phyloP scores from a whole-genome alignment of 2,797 vertebrate species.

The Trematomus bernacchii region DNA sequence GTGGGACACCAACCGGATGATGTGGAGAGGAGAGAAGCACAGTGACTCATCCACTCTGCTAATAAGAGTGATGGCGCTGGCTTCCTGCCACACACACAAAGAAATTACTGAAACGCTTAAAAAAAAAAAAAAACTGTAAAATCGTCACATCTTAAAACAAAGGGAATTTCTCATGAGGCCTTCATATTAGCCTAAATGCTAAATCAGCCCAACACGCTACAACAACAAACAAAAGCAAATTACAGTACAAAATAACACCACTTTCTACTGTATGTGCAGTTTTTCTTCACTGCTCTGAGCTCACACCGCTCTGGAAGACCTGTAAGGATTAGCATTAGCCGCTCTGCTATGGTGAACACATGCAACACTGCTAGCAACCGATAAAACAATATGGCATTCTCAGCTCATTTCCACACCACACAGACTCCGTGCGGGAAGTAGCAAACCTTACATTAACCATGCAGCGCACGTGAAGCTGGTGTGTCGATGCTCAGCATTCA shows the following conservation, averaged over 20 bases:
- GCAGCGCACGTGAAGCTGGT: constrained; percentile 33
- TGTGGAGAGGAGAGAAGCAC: constrained; percentile 28
- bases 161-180: constrained; percentile 28
- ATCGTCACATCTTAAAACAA: constrained; percentile 23
- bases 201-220: constrained; percentile 38
- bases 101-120: constrained; percentile 16
- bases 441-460: constrained; percentile 45
- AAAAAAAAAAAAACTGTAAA: constrained; percentile 26
- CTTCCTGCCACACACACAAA: constrained; percentile 30
- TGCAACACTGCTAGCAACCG: constrained; percentile 68
- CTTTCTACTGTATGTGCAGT: constrained; percentile 4
- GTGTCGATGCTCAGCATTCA: constrained; percentile 32
- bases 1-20: constrained; percentile 43
- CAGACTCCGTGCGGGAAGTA: constrained; percentile 1
- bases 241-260: constrained; percentile 31
- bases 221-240: constrained; percentile 32
- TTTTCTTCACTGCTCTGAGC: constrained; percentile 33
- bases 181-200: constrained; percentile 29
- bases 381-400: constrained; percentile 73
- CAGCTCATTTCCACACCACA: constrained; percentile 40
- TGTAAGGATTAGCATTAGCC: constrained; percentile 73
- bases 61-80: constrained; percentile 61
- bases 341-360: constrained; percentile 67
- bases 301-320: constrained; percentile 54
- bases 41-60: constrained; percentile 70